A percentile compares a stretch with the other conserved stretches of the same genome.
Conservation (phyloP, 2,797 vertebrate species). For the Astyanax mexicanus region DNA sequence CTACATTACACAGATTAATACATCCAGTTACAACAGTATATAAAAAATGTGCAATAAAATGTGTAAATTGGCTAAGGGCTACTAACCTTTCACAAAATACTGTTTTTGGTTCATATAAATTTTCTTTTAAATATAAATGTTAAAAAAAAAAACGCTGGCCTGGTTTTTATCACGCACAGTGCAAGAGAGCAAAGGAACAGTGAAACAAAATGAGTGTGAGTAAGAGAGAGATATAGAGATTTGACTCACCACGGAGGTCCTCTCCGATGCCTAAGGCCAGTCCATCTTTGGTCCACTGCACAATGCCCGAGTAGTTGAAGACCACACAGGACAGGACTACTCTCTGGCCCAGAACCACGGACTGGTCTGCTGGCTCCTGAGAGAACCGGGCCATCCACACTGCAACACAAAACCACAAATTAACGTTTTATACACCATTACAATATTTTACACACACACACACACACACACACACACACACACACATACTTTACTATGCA, state of each 20-base stretch:
- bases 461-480: constrained; percentile 2
- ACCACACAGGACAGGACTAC: constrained; percentile 91
- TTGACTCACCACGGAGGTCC: constrained; percentile 86
- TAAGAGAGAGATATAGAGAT: background rate
- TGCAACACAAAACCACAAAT: constrained; percentile 44
- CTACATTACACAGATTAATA: no score
- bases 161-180: background rate
- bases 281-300: constrained; percentile 98
- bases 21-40: no score
- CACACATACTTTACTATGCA: constrained; percentile 9
- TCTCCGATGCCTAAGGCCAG: constrained; percentile 93
- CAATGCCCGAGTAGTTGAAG: constrained; percentile 95
- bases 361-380: constrained; percentile 94
- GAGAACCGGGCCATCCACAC: constrained; percentile 86
- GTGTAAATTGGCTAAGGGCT: no score
- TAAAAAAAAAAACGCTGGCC: background rate
- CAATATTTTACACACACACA: background rate
- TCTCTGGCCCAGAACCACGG: constrained; percentile 90
- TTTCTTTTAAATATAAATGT: no score
- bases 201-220: background rate
- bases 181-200: constrained; percentile 9
- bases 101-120: no score
- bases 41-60: no score
- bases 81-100: no score
- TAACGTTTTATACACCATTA: no score